phyloP scores from a whole-genome alignment of 2,113 vertebrate species.

The Dipodomys ordii region DNA sequence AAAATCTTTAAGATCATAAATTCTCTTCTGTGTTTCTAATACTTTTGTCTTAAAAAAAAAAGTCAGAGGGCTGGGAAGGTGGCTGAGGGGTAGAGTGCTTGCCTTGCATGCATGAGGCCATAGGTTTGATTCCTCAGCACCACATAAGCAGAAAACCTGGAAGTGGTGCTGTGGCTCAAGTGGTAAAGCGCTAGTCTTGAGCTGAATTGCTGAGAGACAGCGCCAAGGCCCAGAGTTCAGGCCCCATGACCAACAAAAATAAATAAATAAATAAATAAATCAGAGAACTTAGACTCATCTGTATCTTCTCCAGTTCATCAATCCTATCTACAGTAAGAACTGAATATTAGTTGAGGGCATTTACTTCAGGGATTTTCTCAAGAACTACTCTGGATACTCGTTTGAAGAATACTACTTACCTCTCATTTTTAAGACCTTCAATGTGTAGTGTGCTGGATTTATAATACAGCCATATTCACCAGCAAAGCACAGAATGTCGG shows the following conservation, averaged over 20 bases:
- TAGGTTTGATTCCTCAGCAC: too few relatives aligned
- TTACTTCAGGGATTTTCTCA: constrained; percentile 17
- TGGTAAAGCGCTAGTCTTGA: too few relatives aligned
- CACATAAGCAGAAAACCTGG: too few relatives aligned
- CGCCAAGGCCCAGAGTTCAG: too few relatives aligned
- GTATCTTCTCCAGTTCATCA: not conserved
- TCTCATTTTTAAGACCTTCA: not conserved
- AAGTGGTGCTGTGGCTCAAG: too few relatives aligned
- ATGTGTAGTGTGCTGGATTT: not conserved
- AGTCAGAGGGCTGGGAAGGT: too few relatives aligned
- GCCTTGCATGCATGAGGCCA: too few relatives aligned
- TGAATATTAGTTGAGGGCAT: not conserved
- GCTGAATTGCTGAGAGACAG: too few relatives aligned
- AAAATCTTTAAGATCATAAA: too few relatives aligned
- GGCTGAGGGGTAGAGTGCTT: too few relatives aligned
- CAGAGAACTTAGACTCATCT: not conserved
- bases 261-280: too few relatives aligned
- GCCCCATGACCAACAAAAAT: too few relatives aligned
- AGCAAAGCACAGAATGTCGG: not conserved
- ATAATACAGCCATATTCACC: not conserved
- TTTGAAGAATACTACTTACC: not conserved
- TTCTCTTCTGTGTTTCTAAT: not conserved
- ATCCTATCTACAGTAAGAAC: not conserved
- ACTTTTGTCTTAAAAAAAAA: not conserved
- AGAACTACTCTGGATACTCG: not conserved